A percentile compares a stretch with the other conserved stretches of the same genome.
These are phyloP conservation scores for Ramphastos sulfuratus DNA, from an alignment of 2,113 vertebrate species.

Conservation along the genomic window DNA sequence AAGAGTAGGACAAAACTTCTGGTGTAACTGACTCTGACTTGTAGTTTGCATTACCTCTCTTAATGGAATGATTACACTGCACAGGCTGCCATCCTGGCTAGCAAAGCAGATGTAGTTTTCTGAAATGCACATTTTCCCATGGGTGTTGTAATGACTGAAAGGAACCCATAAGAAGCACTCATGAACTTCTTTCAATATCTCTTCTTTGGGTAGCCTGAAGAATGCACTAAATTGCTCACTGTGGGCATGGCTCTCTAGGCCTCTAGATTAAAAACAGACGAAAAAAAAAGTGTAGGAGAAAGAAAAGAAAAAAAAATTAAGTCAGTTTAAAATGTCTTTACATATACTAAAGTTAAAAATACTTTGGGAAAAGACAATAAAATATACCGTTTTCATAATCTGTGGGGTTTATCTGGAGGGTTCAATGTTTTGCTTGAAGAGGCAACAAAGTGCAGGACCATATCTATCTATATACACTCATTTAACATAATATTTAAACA, in stretches of 20 bases:
- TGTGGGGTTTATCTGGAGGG: rapidly evolving
- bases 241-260: constrained; percentile 88
- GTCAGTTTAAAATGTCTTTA: not conserved
- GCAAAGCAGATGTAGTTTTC: constrained; percentile 95
- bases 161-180: constrained; percentile 96
- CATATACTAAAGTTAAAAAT: not conserved
- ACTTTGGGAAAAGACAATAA: not conserved
- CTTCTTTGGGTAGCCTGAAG: constrained; percentile 91
- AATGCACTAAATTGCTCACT: constrained; percentile 90
- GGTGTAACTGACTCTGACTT: not conserved
- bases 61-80: constrained; percentile 89
- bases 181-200: constrained; percentile 89
- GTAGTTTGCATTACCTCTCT: constrained; percentile 83
- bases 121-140: constrained; percentile 94
- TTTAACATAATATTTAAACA: not conserved
- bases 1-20: not conserved
- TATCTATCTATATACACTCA: not conserved
- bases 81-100: constrained; percentile 92
- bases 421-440: not conserved
- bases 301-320: not conserved
- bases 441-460: not conserved
- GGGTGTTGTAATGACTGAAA: constrained; percentile 87
- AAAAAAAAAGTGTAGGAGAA: not conserved
- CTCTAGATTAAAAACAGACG: constrained; percentile 74
- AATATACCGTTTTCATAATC: not conserved